These are phyloP conservation scores for Cryptocephalus moraei DNA, from an alignment of 2,888 invertebrate genomes.

Conservation along the genomic window DNA sequence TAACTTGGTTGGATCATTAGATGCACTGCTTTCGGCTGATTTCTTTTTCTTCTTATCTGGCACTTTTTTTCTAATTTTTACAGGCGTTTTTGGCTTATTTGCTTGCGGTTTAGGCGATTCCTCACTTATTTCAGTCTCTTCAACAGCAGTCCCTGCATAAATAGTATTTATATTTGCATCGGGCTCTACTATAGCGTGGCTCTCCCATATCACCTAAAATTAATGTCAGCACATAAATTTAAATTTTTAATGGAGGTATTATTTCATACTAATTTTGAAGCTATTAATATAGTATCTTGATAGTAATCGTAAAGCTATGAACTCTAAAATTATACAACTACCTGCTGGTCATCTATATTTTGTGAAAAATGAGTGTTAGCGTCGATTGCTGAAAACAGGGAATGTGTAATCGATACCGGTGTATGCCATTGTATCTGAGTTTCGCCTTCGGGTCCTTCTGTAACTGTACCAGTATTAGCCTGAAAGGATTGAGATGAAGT, in stretches of 20 bases:
- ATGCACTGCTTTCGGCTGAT: slow-evolving; percentile 21
- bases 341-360: slow-evolving; percentile 37
- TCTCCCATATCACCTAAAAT: slow-evolving; percentile 55
- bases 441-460: slow-evolving; percentile 28
- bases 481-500: slow-evolving; percentile 29
- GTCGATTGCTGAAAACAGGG: slow-evolving; percentile 35
- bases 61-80: slow-evolving; percentile 35
- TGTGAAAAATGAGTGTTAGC: slow-evolving; percentile 33
- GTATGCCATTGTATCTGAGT: slow-evolving; percentile 53
- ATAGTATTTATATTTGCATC: slow-evolving; percentile 30
- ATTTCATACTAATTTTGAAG: not conserved
- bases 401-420: slow-evolving; percentile 42
- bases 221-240: slow-evolving; percentile 3
- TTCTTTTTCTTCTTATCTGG: slow-evolving; percentile 44
- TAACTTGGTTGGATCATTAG: slow-evolving; percentile 52
- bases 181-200: slow-evolving; percentile 52
- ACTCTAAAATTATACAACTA: slow-evolving; percentile 22
- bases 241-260: not conserved
- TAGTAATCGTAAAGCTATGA: not conserved
- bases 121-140: slow-evolving; percentile 17
- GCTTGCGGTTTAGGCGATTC: slow-evolving; percentile 8
- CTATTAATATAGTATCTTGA: not conserved
- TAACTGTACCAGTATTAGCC: slow-evolving; percentile 21
- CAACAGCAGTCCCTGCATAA: slow-evolving; percentile 25
- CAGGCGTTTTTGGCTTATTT: slow-evolving; percentile 34